Percentiles rank a stretch among this genome's conserved stretches.
Conservation (phyloP, 2,888 invertebrate species). For the Parnassius orleans region DNA sequence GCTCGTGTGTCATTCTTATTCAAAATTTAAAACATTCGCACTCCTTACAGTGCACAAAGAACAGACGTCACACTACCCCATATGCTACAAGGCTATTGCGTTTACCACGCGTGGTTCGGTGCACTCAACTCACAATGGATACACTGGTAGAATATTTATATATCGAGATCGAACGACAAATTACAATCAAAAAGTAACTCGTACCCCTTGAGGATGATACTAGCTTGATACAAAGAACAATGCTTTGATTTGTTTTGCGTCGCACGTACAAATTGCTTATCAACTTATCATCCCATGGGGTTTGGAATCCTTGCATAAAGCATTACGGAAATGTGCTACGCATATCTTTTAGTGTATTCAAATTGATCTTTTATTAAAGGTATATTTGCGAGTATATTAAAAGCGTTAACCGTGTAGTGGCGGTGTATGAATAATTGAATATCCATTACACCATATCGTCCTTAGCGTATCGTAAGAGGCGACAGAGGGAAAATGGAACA, state of each 20-base stretch:
- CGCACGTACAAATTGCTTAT: slow-evolving; percentile 8
- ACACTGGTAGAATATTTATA: slow-evolving; percentile 21
- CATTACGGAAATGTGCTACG: background rate
- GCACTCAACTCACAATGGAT: slow-evolving; percentile 18
- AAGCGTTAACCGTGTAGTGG: background rate
- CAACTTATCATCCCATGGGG: background rate
- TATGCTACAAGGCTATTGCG: slow-evolving; percentile 15
- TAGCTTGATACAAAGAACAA: slow-evolving; percentile 4
- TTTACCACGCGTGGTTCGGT: slow-evolving; percentile 5
- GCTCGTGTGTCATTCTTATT: no score
- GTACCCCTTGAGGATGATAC: slow-evolving; percentile 4
- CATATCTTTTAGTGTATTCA: background rate
- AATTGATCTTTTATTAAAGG: no score
- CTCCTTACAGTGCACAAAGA: slow-evolving; percentile 3
- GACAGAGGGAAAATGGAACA: no score
- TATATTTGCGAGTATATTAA: background rate
- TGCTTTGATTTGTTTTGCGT: slow-evolving; percentile 9
- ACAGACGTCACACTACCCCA: slow-evolving; percentile 17
- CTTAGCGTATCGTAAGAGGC: no score
- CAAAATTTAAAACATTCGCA: background rate
- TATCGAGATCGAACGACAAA: slow-evolving; percentile 10
- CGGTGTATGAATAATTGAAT: no score
- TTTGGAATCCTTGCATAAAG: slow-evolving; percentile 1
- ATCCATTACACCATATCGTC: no score
- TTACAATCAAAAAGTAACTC: slow-evolving; percentile 9